Evolutionary conservation across 1,140 invertebrate genomes (phyloP), one percentile per base, ranked within the genome.

Genomic region (Pseudomyrmex pallidus): DNA sequence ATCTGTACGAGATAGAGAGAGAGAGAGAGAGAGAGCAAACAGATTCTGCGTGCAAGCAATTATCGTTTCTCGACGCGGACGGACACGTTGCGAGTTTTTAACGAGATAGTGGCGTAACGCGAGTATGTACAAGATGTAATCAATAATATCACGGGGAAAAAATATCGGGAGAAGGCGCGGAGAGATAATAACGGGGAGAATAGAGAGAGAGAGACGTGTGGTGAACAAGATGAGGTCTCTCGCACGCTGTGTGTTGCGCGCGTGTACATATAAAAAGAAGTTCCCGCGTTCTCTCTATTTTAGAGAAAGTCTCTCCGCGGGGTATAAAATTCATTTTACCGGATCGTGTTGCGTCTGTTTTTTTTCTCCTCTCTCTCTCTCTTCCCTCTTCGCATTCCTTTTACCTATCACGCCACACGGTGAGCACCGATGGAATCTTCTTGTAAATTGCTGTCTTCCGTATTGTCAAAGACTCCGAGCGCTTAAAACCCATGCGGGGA

Each of bases 381-480:
- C 46, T 52, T 20, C n/a, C 22, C 20, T 17, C 25, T 35, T 61
- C 66, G 62, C 67, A 52, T 83, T 85, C 70, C 83, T 70, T 20
- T 13, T 54, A 50, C 52, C 35, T 63, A 73, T 50, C 68, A 52
- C 63, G 63, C 20, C 63, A n/a, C 62, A 35, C 35, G 35, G 35
- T 46, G 46, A 59, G 74, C 63, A 54, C 25, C 61, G 64, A 57
- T 61, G 74, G 80, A 74, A 74, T 84, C 85, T 66, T 80, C 70
- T 63, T 52, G 68, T 74, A 87, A 87, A 87, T 87, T 87, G 59
- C 74, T 57, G 46, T 74, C 85, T 84, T 87, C 85, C 85, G 85
- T 83, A 87, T 87, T 82, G 83, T 85, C 83, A 73, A 74, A 83
- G 85, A 64, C 76, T 35, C 5, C 35, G 35, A 63, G 25, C 66